Conservation (phyloP, 2,113 vertebrate species). For the Chlamydotis undulata region DNA sequence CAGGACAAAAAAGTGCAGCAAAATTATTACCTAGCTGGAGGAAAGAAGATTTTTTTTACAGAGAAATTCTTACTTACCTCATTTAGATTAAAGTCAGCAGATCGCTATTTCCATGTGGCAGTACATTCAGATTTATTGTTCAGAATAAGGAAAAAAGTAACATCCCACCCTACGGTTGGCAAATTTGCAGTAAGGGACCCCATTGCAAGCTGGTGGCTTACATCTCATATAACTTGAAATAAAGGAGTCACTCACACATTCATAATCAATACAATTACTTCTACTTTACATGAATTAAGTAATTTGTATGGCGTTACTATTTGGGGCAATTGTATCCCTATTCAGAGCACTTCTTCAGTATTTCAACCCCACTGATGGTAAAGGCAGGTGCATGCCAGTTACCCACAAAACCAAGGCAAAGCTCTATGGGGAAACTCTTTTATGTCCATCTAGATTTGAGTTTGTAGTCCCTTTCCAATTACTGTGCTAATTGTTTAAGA, state of each 20-base stretch:
- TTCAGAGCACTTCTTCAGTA: constrained; percentile 51
- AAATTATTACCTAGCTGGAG: neutral
- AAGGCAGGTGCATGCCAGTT: constrained; percentile 70
- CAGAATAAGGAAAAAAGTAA: neutral
- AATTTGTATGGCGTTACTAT: constrained; percentile 54
- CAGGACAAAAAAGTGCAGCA: neutral
- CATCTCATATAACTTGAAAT: constrained; percentile 44
- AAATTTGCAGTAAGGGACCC: neutral
- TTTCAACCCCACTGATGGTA: constrained; percentile 43
- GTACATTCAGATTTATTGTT: neutral
- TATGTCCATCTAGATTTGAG: constrained; percentile 73
- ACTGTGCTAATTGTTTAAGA: constrained; percentile 77
- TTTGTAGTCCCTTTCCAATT: constrained; percentile 75
- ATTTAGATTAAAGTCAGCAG: neutral
- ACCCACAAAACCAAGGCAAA: constrained; percentile 50
- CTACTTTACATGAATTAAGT: constrained; percentile 70
- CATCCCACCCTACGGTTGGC: neutral
- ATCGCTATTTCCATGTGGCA: neutral
- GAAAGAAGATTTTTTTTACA: neutral
- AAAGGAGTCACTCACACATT: constrained; percentile 65
- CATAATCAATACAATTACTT: constrained; percentile 65
- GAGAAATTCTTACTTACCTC: neutral
- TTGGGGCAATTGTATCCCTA: constrained; percentile 43
- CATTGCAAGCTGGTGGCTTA: constrained; percentile 30
- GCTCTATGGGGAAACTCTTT: constrained; percentile 67